Evolutionary conservation across 2,113 vertebrate species (phyloP), one percentile per base, ranked within the genome.

Genomic region (Phrynocephalus versicolor): DNA sequence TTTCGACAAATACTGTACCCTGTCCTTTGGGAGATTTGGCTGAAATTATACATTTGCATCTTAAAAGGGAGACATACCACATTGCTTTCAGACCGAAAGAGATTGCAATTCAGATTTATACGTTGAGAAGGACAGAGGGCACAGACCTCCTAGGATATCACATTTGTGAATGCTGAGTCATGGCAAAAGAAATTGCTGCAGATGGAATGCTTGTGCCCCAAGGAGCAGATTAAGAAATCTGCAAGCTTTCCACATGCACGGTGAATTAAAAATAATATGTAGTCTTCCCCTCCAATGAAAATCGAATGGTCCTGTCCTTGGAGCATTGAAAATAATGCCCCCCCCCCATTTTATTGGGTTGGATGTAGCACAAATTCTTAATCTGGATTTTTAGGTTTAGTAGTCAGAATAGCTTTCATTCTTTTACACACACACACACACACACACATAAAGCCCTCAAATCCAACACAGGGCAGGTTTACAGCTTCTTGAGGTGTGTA

Each of bases 311-410:
- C 25, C 51, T 12, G 41, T 23, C 16, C 35, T 25, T 1, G 64
- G 23, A 39, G 71, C 35, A 19, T 8, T 4, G 64, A 67, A 30
- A 18, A 7, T 5, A 51, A 19, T 30, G 23, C 2, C 2, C 27
- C 35, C 30, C 62, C 35, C 55, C 23, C 64, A 27, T 16, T 18
- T 37, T 6, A 14, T 70, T 73, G 37, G 58, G 15, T 35, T 64
- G 30, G 21, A 87, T 88, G 88, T 90, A 76, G 83, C 23, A 64
- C 79, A 39, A 58, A 57, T n/a, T 62, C 51, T 72, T 70, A 23
- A 58, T 89, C 87, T 86, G 89, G 87, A 81, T 85, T 86, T 74
- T 6, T n/a, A n/a, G n/a, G n/a, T n/a, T 0, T 27, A 86, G 25
- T 3, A 0, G 39, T 62, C 84, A 84, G 87, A 64, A 57, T 75